Conservation (phyloP, 92 coral and sea anemone species). For the Porites rus region DNA sequence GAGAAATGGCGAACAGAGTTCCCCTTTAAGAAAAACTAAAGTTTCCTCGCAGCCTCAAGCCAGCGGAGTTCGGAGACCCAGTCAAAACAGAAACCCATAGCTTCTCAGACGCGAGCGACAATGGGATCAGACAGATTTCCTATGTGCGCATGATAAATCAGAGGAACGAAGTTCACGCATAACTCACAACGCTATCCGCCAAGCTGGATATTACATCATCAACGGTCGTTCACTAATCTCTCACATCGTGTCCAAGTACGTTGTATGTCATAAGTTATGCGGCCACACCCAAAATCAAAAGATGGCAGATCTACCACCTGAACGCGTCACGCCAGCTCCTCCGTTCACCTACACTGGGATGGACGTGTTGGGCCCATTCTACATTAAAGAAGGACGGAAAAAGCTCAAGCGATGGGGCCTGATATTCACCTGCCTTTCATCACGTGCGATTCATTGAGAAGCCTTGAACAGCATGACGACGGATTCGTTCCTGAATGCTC, state of each 20-base stretch:
- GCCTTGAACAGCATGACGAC: conserved; percentile 16
- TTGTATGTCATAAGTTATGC: background rate
- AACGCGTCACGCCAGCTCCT: conserved; percentile 21
- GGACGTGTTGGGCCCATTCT: conserved; percentile 18
- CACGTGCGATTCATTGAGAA: conserved; percentile 18
- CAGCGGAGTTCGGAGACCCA: background rate
- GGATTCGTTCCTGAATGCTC: conserved; percentile 25
- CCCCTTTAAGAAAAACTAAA: background rate
- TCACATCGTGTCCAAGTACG: background rate
- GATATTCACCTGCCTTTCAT: conserved; percentile 30
- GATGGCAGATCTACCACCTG: conserved; percentile 18
- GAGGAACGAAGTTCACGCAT: conserved; percentile 23
- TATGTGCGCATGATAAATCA: conserved; percentile 28
- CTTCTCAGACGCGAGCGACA: conserved; percentile 40
- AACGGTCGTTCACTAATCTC: background rate
- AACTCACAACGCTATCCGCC: background rate
- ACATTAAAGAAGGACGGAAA: conserved; percentile 24
- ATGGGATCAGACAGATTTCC: conserved; percentile 27
- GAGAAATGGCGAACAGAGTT: conserved; percentile 5
- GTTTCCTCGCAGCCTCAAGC: background rate
- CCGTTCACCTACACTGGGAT: background rate
- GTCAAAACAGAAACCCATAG: conserved; percentile 7
- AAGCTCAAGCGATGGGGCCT: conserved; percentile 31
- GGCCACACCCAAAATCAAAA: background rate
- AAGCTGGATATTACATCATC: too few species aligned